A percentile compares a stretch with the other conserved stretches of the same genome.
Conservation (phyloP, 2,113 vertebrate species). For the Athene noctua region DNA sequence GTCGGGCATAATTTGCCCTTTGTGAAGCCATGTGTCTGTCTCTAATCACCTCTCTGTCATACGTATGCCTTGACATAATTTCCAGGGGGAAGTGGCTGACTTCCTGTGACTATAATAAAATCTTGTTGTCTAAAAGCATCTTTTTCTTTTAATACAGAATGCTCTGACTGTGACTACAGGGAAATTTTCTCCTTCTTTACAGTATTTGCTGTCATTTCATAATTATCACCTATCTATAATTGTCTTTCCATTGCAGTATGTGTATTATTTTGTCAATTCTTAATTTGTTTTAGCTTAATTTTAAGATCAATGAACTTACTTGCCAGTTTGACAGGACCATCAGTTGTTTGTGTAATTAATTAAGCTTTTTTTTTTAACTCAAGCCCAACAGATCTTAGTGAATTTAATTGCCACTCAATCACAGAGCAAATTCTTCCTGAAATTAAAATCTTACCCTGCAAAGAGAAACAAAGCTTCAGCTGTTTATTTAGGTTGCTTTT, state of each 20-base stretch:
- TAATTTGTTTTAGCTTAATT: conserved; percentile 51
- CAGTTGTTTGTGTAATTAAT: conserved; percentile 66
- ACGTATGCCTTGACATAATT: neutral
- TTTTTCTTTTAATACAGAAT: neutral
- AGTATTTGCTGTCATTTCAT: neutral
- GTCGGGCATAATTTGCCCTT: neutral
- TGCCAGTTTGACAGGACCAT: conserved; percentile 53
- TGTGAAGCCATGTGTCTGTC: neutral
- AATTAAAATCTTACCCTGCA: conserved; percentile 36
- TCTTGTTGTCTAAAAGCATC: neutral
- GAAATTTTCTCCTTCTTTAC: neutral
- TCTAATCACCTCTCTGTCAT: neutral
- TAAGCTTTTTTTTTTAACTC: conserved; percentile 50
- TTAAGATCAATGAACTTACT: conserved; percentile 67
- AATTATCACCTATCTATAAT: neutral
- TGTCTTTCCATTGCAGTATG: neutral
- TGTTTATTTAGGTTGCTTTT: neutral
- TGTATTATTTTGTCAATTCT: conserved; percentile 45
- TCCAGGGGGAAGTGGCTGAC: neutral
- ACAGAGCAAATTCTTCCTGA: conserved; percentile 57
- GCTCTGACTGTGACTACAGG: neutral
- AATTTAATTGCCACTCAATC: conserved; percentile 53
- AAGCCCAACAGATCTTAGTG: neutral
- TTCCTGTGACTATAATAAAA: neutral
- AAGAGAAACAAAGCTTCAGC: conserved; percentile 15